These are phyloP conservation scores for Heliconius nattereri DNA, from an alignment of 1,140 invertebrate genomes.

Conservation along the genomic window DNA sequence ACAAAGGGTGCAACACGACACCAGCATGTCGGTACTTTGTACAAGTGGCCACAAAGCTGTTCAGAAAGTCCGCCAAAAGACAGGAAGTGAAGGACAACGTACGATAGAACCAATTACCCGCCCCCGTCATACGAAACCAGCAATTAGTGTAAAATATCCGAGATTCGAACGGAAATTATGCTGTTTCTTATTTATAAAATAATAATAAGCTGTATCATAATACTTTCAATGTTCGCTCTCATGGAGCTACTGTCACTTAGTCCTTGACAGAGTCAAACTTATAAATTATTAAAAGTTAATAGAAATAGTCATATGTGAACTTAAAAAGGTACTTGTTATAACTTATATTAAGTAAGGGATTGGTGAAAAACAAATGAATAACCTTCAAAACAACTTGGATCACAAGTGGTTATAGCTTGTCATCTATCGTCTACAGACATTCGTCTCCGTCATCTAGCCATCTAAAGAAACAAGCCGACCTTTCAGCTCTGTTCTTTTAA, in stretches of 20 bases:
- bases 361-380: conserved; percentile 4
- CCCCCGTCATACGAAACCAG: conserved; percentile 73
- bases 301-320: no score
- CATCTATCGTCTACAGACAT: not conserved
- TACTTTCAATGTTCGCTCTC: not conserved
- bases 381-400: not conserved
- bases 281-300: no score
- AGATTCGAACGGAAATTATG: conserved; percentile 57
- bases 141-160: conserved; percentile 76
- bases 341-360: not conserved
- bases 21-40: conserved; percentile 65
- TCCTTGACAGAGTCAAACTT: no score
- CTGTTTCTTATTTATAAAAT: not conserved
- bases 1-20: conserved; percentile 69
- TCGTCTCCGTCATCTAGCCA: not conserved
- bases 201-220: not conserved
- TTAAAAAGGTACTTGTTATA: not conserved
- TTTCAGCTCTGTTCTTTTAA: conserved; percentile 39
- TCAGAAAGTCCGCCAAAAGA: conserved; percentile 65
- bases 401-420: not conserved
- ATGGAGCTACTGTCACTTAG: no score
- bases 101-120: conserved; percentile 75
- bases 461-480: conserved; percentile 32
- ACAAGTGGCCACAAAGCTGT: conserved; percentile 53
- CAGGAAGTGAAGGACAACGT: conserved; percentile 74